A percentile compares a stretch with the other conserved stretches of the same genome.
phyloP scores from a whole-genome alignment of 1,140 invertebrate species.

The Frieseomelitta varia region DNA sequence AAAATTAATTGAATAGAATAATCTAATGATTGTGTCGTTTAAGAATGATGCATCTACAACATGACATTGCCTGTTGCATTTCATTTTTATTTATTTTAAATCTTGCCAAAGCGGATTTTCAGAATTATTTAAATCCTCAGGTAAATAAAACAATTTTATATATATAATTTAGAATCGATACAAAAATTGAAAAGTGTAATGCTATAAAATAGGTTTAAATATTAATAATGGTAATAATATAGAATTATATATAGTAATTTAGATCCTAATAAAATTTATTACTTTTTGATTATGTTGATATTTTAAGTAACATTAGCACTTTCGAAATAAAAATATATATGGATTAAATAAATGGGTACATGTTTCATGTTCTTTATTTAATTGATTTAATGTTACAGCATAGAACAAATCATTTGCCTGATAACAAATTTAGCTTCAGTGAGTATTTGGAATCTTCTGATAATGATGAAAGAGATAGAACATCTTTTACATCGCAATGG shows the following conservation, averaged over 20 bases:
- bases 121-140: slow-evolving; percentile 49
- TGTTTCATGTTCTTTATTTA: not conserved
- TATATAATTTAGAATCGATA: not conserved
- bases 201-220: not conserved
- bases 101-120: slow-evolving; percentile 13
- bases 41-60: slow-evolving; percentile 58
- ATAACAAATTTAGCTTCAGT: slow-evolving; percentile 56
- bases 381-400: slow-evolving; percentile 5
- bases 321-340: not conserved
- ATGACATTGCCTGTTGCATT: slow-evolving; percentile 55
- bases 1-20: slow-evolving; percentile 3
- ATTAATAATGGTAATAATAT: not conserved
- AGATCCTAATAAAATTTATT: not conserved
- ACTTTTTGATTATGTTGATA: not conserved
- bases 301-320: not conserved
- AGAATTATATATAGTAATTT: not conserved
- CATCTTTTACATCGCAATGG: not conserved
- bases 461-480: slow-evolving; percentile 60
- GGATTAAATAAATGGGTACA: not conserved
- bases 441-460: slow-evolving; percentile 70
- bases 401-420: slow-evolving; percentile 50
- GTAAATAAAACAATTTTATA: slow-evolving; percentile 43
- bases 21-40: slow-evolving; percentile 42
- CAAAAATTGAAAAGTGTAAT: not conserved
- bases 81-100: slow-evolving; percentile 53